phyloP scores from a whole-genome alignment of 2,888 invertebrate genomes.

The Drosophila limbata region DNA sequence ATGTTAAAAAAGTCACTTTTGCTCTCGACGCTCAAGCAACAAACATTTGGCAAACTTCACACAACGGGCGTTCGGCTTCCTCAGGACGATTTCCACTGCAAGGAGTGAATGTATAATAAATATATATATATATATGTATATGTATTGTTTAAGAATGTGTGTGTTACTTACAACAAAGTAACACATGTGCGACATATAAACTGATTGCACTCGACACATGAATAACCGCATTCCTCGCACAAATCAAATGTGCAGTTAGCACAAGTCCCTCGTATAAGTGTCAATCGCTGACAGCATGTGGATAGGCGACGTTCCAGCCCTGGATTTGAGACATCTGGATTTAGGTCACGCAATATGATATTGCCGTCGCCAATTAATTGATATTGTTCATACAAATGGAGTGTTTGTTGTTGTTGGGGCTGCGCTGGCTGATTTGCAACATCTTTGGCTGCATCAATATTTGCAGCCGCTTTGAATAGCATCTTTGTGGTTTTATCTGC shows the following conservation, averaged over 20 bases:
- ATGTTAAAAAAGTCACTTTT: not conserved
- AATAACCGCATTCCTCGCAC: constrained; percentile 81
- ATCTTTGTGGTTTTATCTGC: constrained; percentile 75
- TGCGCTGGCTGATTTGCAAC: not conserved
- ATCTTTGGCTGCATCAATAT: constrained; percentile 12
- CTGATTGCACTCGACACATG: constrained; percentile 71
- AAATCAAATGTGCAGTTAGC: constrained; percentile 69
- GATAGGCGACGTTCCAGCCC: constrained; percentile 52
- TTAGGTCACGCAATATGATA: constrained; percentile 63
- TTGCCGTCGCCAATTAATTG: constrained; percentile 71
- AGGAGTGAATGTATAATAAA: not conserved
- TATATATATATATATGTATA: too few relatives aligned
- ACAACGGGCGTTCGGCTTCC: constrained; percentile 68
- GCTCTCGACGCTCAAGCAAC: constrained; percentile 9
- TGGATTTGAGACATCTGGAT: constrained; percentile 54
- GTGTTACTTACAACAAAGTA: constrained; percentile 74
- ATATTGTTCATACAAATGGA: constrained; percentile 52
- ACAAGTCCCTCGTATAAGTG: constrained; percentile 67
- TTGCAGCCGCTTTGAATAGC: constrained; percentile 68
- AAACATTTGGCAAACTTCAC: constrained; percentile 75
- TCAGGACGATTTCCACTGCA: constrained; percentile 66
- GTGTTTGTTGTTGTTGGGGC: not conserved
- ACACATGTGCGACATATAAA: constrained; percentile 79
- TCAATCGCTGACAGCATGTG: constrained; percentile 65
- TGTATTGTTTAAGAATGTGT: not conserved